Conservation (phyloP, 2,888 invertebrate genomes). For the Lypha dubia region DNA sequence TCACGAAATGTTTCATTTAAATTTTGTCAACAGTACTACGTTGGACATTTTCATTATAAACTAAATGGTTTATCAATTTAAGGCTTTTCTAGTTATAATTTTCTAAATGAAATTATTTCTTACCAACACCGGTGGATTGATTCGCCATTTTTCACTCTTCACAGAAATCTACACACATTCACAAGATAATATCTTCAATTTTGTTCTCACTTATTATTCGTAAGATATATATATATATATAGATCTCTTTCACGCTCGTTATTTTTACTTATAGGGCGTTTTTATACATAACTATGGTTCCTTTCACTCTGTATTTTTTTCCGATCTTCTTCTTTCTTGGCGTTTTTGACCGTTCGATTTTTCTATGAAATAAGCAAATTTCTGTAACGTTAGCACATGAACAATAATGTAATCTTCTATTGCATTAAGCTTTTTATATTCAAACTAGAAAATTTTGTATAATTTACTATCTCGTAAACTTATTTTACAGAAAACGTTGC, state of each 20-base stretch:
- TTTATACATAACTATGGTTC: conserved; percentile 49
- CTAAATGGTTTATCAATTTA: background rate
- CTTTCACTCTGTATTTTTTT: conserved; percentile 47
- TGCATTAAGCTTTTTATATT: background rate
- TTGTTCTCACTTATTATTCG: conserved; percentile 55
- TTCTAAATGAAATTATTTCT: conserved; percentile 81
- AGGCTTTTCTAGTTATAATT: conserved; percentile 22
- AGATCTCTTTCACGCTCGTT: conserved; percentile 55
- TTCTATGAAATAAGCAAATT: conserved; percentile 39
- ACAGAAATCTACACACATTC: conserved; percentile 70
- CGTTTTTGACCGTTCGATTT: conserved; percentile 59
- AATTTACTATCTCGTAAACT: background rate
- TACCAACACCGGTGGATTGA: conserved; percentile 95
- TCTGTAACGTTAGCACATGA: conserved; percentile 3
- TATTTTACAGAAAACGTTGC: background rate
- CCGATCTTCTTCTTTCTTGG: conserved; percentile 55
- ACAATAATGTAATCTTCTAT: background rate
- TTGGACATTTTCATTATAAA: background rate
- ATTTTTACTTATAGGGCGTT: conserved; percentile 64
- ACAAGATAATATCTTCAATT: conserved; percentile 60
- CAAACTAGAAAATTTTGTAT: background rate
- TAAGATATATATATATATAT: conserved; percentile 53
- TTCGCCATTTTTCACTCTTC: conserved; percentile 87
- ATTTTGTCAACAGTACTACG: background rate
- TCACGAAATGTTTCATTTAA: conserved; percentile 4